These are phyloP conservation scores for Aselliscus stoliczkanus DNA, from an alignment of 2,797 vertebrate genomes.

Conservation along the genomic window DNA sequence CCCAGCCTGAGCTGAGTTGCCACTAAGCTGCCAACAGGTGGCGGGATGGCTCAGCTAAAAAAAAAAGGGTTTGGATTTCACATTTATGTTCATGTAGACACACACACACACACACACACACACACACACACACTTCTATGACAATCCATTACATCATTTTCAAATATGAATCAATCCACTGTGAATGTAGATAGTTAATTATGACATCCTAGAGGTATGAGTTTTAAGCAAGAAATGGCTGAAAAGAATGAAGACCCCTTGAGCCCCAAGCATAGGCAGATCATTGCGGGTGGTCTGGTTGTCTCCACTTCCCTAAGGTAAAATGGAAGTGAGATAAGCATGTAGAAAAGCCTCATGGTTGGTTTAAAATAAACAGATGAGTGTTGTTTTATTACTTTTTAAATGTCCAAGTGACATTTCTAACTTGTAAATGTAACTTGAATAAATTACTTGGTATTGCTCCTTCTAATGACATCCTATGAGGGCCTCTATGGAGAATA, in stretches of 20 bases:
- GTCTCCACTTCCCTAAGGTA: neutral
- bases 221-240: neutral
- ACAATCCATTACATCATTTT: neutral
- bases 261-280: neutral
- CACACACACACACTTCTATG: neutral
- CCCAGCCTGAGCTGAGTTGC: no score
- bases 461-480: neutral
- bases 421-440: constrained; percentile 9
- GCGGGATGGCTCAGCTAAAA: no score
- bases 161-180: neutral
- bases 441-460: neutral
- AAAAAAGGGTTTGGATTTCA: neutral
- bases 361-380: neutral
- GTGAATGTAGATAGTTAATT: neutral
- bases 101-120: neutral
- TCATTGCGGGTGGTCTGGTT: neutral
- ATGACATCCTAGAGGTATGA: neutral
- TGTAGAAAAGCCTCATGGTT: neutral
- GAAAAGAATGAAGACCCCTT: neutral
- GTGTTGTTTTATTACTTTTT: neutral
- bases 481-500: neutral
- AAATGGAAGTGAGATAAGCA: neutral
- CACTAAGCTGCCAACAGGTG: no score
- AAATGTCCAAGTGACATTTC: neutral
- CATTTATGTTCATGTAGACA: neutral